A percentile compares a stretch with the other conserved stretches of the same genome.
These are phyloP conservation scores for Spodoptera littoralis DNA, from an alignment of 2,888 invertebrate species.

Conservation along the genomic window DNA sequence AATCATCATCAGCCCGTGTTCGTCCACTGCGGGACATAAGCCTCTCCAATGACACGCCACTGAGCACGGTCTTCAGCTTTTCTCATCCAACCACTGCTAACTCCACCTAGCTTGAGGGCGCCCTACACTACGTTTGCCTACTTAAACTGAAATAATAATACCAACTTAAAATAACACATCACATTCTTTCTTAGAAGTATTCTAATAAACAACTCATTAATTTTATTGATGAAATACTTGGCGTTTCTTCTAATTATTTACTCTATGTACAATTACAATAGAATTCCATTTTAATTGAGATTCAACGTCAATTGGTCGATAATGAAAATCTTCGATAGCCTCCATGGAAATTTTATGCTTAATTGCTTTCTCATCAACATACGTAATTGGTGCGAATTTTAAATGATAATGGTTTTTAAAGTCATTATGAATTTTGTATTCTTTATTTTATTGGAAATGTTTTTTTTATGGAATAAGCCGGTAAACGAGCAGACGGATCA, in stretches of 20 bases:
- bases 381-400: conserved; percentile 13
- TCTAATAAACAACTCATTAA: background rate
- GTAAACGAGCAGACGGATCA: too few relatives aligned
- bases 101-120: too few relatives aligned
- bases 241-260: conserved; percentile 4
- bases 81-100: too few relatives aligned
- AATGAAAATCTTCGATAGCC: conserved; percentile 50
- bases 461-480: too few relatives aligned
- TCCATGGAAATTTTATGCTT: conserved; percentile 37
- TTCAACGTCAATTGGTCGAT: conserved; percentile 35
- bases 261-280: conserved; percentile 31
- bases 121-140: too few relatives aligned
- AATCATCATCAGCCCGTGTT: too few relatives aligned
- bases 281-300: conserved; percentile 51
- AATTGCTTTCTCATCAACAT: conserved; percentile 33
- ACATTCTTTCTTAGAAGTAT: too few relatives aligned
- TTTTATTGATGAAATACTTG: background rate
- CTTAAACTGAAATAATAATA: too few relatives aligned
- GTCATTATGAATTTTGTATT: background rate
- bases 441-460: background rate
- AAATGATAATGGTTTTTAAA: background rate
- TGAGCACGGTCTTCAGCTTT: too few relatives aligned
- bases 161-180: too few relatives aligned
- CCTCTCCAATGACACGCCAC: too few relatives aligned
- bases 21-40: too few relatives aligned